Percentiles rank a stretch among this genome's conserved stretches.
These are phyloP conservation scores for Physocephala rufipes DNA, from an alignment of 2,888 invertebrate genomes.

Conservation along the genomic window DNA sequence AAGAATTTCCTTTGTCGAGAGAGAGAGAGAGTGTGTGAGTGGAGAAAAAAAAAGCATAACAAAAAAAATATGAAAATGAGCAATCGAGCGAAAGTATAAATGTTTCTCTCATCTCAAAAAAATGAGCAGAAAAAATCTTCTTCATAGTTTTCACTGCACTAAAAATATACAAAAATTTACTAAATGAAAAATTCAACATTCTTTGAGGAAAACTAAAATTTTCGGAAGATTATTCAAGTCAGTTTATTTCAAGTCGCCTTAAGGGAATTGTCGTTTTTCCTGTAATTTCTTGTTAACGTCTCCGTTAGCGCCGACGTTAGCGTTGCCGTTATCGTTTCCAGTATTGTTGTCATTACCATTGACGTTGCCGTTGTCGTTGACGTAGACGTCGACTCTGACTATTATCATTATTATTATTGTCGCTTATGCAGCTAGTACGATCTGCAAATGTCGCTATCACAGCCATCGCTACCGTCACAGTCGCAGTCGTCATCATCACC, in stretches of 20 bases:
- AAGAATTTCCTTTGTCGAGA: neutral
- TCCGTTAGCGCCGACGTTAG: too few species aligned
- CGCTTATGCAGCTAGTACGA: too few species aligned
- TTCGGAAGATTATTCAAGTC: slow-evolving; percentile 53
- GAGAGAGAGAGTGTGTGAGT: neutral
- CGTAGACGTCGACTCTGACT: neutral
- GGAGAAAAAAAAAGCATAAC: neutral
- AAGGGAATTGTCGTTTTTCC: slow-evolving; percentile 15
- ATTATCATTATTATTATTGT: too few species aligned
- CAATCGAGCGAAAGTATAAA: neutral
- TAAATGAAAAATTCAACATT: slow-evolving; percentile 29
- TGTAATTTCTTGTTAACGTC: neutral
- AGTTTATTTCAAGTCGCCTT: slow-evolving; percentile 56
- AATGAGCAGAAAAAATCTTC: slow-evolving; percentile 39
- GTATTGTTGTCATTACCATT: too few species aligned
- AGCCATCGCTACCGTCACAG: too few species aligned
- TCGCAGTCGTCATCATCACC: too few species aligned
- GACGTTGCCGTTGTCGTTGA: too few species aligned
- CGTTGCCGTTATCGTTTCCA: too few species aligned
- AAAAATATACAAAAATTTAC: slow-evolving; percentile 30
- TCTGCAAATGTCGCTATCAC: too few species aligned
- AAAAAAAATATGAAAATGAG: slow-evolving; percentile 3
- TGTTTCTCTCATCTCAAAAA: neutral
- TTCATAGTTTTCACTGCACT: slow-evolving; percentile 45
- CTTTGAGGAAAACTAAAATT: slow-evolving; percentile 35